Percentiles rank a stretch among this genome's conserved stretches.
These are phyloP conservation scores for Trochalopteron elliotii DNA, from an alignment of 2,113 vertebrate genomes.

Conservation along the genomic window DNA sequence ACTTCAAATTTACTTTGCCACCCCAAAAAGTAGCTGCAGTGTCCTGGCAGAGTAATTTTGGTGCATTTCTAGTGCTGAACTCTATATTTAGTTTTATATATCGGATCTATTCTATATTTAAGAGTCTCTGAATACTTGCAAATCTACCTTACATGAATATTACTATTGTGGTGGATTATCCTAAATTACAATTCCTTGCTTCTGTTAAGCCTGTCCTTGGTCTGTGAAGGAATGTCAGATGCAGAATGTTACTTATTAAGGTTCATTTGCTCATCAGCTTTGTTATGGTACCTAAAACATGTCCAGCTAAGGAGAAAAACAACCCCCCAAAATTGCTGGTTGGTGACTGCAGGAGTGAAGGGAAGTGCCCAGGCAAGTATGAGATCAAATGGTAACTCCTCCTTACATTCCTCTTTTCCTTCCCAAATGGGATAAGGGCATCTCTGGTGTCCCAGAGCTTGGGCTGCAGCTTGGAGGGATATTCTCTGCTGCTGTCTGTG, in stretches of 20 bases:
- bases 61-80: not conserved
- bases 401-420: not conserved
- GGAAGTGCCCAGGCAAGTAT: not conserved
- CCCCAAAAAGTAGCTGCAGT: not conserved
- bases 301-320: not conserved
- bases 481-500: not conserved
- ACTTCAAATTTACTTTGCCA: not conserved
- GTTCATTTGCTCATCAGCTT: not conserved
- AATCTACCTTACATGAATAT: not conserved
- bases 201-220: not conserved
- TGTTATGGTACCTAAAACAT: not conserved
- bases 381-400: not conserved
- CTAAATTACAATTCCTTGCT: not conserved
- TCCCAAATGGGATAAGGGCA: not conserved
- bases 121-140: not conserved
- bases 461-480: not conserved
- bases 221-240: not conserved
- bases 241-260: not conserved
- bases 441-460: not conserved
- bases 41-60: not conserved
- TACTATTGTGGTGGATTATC: not conserved
- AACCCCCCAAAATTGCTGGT: not conserved
- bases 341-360: not conserved
- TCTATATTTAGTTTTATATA: not conserved
- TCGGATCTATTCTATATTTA: not conserved